Percentiles rank a stretch among this genome's conserved stretches.
phyloP scores from a whole-genome alignment of 2,113 vertebrate species.

The Hiodon alosoides region DNA sequence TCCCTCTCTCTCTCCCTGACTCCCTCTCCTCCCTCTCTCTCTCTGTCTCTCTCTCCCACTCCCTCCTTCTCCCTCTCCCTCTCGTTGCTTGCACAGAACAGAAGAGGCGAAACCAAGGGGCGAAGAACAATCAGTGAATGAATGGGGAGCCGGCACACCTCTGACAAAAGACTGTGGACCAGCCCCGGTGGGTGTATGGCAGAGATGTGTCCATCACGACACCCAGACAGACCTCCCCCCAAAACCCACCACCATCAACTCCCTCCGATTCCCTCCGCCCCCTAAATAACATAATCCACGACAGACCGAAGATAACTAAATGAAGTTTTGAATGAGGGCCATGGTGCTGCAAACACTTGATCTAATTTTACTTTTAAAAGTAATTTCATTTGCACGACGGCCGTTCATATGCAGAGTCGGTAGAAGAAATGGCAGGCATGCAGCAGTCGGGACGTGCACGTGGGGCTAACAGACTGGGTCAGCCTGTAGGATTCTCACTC shows the following conservation, averaged over 20 bases:
- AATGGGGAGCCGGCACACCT: too few species aligned
- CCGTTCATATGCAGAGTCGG: neutral
- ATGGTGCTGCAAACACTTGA: neutral
- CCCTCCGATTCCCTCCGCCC: too few species aligned
- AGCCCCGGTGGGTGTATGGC: too few species aligned
- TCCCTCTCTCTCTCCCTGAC: neutral
- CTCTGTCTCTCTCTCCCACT: neutral
- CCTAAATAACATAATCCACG: neutral
- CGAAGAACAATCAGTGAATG: too few species aligned
- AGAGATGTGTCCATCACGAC: too few species aligned
- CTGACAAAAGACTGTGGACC: too few species aligned
- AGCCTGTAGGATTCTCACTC: neutral
- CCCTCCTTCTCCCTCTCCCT: neutral
- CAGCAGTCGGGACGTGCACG: neutral
- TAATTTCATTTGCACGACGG: slow-evolving; percentile 9
- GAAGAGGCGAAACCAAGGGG: too few species aligned
- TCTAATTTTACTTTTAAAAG: neutral
- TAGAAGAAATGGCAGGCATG: neutral
- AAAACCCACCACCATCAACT: too few species aligned
- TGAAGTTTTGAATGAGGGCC: slow-evolving; percentile 19
- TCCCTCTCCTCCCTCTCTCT: neutral
- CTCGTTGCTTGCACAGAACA: neutral
- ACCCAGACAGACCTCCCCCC: too few species aligned
- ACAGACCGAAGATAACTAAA: slow-evolving; percentile 14
- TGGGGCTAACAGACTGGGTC: neutral